These are phyloP conservation scores for Amniataba percoides DNA, from an alignment of 2,797 vertebrate genomes.

Conservation along the genomic window DNA sequence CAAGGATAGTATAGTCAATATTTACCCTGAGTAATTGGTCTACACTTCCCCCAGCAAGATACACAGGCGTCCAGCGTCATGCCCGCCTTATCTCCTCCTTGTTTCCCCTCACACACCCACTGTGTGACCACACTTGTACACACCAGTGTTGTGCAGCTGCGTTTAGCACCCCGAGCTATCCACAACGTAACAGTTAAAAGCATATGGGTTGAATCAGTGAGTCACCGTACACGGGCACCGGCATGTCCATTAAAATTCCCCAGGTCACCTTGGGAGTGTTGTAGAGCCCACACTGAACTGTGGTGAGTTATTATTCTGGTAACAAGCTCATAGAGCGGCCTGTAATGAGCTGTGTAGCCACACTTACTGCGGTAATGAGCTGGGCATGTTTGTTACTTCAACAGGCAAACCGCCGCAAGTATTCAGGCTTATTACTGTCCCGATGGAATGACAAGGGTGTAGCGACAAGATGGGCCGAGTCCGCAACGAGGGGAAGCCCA, in stretches of 20 bases:
- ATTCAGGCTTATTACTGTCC: slow-evolving; percentile 36
- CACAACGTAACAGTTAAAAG: slow-evolving; percentile 42
- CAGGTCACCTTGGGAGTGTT: slow-evolving; percentile 52
- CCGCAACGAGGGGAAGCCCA: slow-evolving; percentile 30
- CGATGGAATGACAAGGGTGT: slow-evolving; percentile 27
- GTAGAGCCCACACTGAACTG: slow-evolving; percentile 20
- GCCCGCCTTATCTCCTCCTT: slow-evolving; percentile 59
- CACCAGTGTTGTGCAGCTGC: slow-evolving; percentile 31
- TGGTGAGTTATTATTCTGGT: slow-evolving; percentile 32
- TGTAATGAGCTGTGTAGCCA: slow-evolving; percentile 57
- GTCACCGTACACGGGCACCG: background rate
- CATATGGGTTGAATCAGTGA: slow-evolving; percentile 28
- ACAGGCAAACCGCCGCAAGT: slow-evolving; percentile 38
- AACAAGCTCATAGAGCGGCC: slow-evolving; percentile 46
- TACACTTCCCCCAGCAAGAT: slow-evolving; percentile 59
- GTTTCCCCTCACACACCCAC: slow-evolving; percentile 21
- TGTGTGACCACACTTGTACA: slow-evolving; percentile 37
- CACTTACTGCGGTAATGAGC: slow-evolving; percentile 56
- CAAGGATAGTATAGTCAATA: slow-evolving; percentile 71
- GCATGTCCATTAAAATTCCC: slow-evolving; percentile 45
- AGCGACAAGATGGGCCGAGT: slow-evolving; percentile 25
- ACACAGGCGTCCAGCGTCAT: slow-evolving; percentile 56
- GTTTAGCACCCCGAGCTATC: slow-evolving; percentile 17
- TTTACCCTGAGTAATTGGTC: slow-evolving; percentile 78
- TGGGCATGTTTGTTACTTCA: slow-evolving; percentile 41